Conservation (phyloP, 2,113 vertebrate species). For the Scopus umbretta region DNA sequence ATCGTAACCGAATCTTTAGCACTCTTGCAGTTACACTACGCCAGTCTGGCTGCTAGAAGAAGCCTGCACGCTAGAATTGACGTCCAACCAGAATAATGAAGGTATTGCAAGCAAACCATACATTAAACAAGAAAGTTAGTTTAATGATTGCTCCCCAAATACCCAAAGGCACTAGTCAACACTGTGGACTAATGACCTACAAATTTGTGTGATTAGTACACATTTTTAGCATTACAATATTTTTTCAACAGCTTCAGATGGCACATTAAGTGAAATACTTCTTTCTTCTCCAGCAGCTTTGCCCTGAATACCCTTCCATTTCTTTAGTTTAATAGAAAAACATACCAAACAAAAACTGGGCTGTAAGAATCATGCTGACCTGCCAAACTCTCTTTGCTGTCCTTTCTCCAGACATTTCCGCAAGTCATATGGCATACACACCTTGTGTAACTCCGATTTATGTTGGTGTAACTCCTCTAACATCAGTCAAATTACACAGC, state of each 20-base stretch:
- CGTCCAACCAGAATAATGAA: background rate
- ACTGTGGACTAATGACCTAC: conserved; percentile 52
- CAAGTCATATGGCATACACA: background rate
- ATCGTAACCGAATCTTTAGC: background rate
- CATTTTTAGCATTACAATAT: conserved; percentile 3
- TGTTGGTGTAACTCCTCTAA: background rate
- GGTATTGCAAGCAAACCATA: background rate
- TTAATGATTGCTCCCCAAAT: conserved; percentile 49
- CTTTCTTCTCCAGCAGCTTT: background rate
- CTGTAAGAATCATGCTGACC: background rate
- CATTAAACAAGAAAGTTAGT: conserved; percentile 8
- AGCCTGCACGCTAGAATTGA: background rate
- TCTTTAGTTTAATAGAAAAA: background rate
- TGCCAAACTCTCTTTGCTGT: background rate
- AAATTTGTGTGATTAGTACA: background rate
- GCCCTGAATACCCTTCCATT: background rate
- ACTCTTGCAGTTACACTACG: fast-evolving
- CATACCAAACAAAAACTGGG: background rate
- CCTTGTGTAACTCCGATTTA: background rate
- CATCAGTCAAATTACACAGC: background rate
- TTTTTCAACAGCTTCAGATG: conserved; percentile 25
- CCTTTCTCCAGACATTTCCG: background rate
- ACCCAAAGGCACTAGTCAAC: conserved; percentile 65
- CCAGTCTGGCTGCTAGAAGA: background rate
- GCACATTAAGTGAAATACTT: background rate